These are phyloP conservation scores for Volucella zonaria DNA, from an alignment of 2,888 invertebrate genomes.

Conservation along the genomic window DNA sequence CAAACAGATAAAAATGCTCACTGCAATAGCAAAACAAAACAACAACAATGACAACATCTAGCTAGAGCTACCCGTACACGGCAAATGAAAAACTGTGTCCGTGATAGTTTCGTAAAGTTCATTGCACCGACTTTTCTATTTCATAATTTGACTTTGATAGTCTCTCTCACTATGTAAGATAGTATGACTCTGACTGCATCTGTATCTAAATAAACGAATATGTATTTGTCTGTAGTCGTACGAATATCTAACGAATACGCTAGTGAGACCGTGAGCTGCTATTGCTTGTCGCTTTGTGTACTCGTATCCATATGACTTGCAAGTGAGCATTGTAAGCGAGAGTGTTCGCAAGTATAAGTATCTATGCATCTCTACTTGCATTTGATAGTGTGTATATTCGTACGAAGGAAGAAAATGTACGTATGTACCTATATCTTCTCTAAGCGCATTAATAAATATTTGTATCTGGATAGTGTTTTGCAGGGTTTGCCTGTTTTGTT, in stretches of 20 bases:
- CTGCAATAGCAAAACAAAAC: conserved; percentile 8
- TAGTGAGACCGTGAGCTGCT: conserved; percentile 18
- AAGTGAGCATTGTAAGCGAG: too few species aligned
- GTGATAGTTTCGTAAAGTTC: conserved; percentile 70
- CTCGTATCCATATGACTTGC: neutral
- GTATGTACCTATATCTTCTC: conserved; percentile 1
- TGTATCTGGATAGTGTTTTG: conserved; percentile 44
- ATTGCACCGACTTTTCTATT: conserved; percentile 70
- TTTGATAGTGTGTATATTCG: conserved; percentile 19
- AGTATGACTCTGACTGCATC: conserved; percentile 14
- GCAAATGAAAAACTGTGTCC: conserved; percentile 68
- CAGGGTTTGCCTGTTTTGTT: conserved; percentile 27
- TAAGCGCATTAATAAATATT: conserved; percentile 33
- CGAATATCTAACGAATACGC: conserved; percentile 24
- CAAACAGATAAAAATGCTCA: conserved; percentile 45
- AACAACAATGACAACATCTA: conserved; percentile 16
- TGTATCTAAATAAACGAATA: conserved; percentile 53
- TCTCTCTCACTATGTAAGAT: conserved; percentile 35
- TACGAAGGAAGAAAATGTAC: conserved; percentile 28
- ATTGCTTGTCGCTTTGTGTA: conserved; percentile 7
- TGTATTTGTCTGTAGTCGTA: too few species aligned
- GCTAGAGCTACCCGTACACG: conserved; percentile 16
- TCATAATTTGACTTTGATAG: conserved; percentile 74
- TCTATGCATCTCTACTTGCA: neutral
- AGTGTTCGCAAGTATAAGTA: too few species aligned